Conservation (phyloP, 2,888 invertebrate genomes). For the Brachyptera risi region DNA sequence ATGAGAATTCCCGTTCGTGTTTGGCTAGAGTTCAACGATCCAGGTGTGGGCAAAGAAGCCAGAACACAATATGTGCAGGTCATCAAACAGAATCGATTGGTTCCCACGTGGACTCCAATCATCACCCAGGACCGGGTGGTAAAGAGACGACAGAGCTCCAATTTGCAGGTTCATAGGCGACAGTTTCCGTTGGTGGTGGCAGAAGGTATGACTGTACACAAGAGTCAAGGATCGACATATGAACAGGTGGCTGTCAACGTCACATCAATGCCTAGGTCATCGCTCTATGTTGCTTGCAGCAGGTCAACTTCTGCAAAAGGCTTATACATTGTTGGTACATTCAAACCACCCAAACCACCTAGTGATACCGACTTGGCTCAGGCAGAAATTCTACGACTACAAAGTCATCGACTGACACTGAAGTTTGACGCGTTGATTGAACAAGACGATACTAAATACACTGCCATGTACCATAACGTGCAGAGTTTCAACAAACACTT, state of each 20-base stretch:
- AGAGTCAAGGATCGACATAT: constrained; percentile 33
- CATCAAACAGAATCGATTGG: not conserved
- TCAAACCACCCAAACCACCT: constrained; percentile 3
- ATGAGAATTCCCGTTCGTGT: too few relatives aligned
- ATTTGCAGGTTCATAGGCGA: constrained; percentile 27
- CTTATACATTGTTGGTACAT: constrained; percentile 6
- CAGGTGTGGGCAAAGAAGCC: constrained; percentile 22
- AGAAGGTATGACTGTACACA: constrained; percentile 35
- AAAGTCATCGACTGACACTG: not conserved
- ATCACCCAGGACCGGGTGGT: not conserved
- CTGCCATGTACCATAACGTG: not conserved
- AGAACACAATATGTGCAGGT: not conserved
- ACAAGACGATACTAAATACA: not conserved
- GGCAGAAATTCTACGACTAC: not conserved
- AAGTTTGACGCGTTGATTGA: not conserved
- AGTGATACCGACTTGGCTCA: not conserved
- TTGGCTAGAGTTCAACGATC: constrained; percentile 31
- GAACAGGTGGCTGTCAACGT: constrained; percentile 28
- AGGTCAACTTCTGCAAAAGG: constrained; percentile 8
- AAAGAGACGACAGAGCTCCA: constrained; percentile 4
- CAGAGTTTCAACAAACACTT: constrained; percentile 4
- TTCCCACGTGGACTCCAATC: not conserved
- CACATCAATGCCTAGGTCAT: constrained; percentile 23
- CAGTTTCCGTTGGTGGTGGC: constrained; percentile 33
- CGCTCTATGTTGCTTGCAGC: constrained; percentile 3